Percentiles rank a stretch among this genome's conserved stretches.
phyloP scores from a whole-genome alignment of 1,140 invertebrate species.

The Armadillidium nasatum region DNA sequence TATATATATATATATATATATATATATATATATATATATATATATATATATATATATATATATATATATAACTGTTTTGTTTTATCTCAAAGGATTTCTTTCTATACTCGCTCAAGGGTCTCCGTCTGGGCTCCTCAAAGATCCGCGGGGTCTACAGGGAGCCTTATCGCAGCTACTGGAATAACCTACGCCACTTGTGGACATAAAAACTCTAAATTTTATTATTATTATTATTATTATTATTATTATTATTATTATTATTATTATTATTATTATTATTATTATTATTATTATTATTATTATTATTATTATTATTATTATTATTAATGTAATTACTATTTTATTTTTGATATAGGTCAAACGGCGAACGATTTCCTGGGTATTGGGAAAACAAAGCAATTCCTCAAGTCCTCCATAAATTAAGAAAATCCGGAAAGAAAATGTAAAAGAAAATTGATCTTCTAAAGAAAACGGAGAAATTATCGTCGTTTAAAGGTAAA shows the following conservation, averaged over 20 bases:
- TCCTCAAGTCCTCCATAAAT: slow-evolving; percentile 8
- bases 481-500: background rate
- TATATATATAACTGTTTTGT: no score
- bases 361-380: slow-evolving; percentile 18
- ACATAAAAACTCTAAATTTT: background rate
- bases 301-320: background rate
- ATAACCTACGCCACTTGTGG: background rate
- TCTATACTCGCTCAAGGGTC: no score
- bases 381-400: slow-evolving; percentile 24
- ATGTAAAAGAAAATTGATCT: background rate
- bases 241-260: slow-evolving; percentile 13
- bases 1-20: no score
- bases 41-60: no score
- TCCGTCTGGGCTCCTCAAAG: no score
- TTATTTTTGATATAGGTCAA: background rate
- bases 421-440: background rate
- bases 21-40: no score
- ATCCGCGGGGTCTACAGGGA: no score
- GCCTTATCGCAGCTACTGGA: no score
- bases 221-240: slow-evolving; percentile 6
- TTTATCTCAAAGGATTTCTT: no score
- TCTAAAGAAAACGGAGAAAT: slow-evolving; percentile 10
- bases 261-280: background rate
- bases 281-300: background rate
- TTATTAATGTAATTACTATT: background rate